These are phyloP conservation scores for Gallinago stenura DNA, from an alignment of 2,797 vertebrate genomes.

Conservation along the genomic window DNA sequence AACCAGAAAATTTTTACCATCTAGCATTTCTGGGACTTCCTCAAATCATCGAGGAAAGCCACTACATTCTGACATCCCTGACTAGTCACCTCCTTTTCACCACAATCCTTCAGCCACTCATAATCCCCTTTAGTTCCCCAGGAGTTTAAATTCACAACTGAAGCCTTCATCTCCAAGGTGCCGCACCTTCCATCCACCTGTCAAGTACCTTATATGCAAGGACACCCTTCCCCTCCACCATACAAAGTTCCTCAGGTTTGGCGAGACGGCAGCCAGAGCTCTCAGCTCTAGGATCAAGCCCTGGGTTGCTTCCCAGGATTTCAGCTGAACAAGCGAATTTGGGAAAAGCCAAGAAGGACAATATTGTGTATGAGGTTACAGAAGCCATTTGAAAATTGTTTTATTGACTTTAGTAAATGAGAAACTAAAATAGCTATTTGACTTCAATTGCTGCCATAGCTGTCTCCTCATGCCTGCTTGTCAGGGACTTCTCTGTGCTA, in stretches of 20 bases:
- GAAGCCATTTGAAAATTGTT: not conserved
- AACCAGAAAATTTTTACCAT: not conserved
- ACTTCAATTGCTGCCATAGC: too few species aligned
- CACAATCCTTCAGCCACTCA: not conserved
- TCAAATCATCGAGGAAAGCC: not conserved
- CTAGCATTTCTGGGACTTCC: not conserved
- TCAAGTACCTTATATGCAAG: not conserved
- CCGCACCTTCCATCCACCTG: not conserved
- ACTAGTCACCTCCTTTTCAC: not conserved
- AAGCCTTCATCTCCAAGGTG: not conserved
- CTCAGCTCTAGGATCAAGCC: not conserved
- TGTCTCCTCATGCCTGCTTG: not conserved
- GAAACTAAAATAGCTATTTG: not conserved
- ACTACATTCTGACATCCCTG: not conserved
- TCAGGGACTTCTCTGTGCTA: not conserved
- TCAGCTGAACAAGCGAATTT: not conserved
- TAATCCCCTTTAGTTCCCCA: not conserved
- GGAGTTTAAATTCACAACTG: not conserved
- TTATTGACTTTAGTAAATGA: not conserved
- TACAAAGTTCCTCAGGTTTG: too few species aligned
- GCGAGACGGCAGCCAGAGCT: not conserved
- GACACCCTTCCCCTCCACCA: not conserved
- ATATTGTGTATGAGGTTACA: not conserved
- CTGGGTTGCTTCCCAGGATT: not conserved
- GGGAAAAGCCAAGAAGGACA: not conserved